A percentile compares a stretch with the other conserved stretches of the same genome.
phyloP scores from a whole-genome alignment of 2,113 vertebrate species.

The Myiopsitta monachus region DNA sequence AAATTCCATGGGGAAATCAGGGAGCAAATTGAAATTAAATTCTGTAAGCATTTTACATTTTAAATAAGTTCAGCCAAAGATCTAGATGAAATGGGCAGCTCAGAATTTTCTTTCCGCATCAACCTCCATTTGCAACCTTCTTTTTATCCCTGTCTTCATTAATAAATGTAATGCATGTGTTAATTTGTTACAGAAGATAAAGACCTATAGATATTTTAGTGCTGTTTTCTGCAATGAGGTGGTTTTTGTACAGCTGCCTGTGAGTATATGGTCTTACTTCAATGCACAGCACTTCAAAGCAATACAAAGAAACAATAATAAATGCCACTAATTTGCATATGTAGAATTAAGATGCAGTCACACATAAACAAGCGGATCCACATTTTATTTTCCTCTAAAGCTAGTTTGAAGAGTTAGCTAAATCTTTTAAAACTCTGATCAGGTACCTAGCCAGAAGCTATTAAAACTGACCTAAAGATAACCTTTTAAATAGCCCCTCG shows the following conservation, averaged over 20 bases:
- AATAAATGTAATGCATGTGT: neutral
- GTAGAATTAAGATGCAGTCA: neutral
- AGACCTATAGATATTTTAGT: neutral
- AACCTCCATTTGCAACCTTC: neutral
- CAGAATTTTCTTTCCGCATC: neutral
- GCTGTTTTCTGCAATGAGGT: neutral
- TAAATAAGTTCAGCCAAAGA: neutral
- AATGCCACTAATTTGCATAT: neutral
- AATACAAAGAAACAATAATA: neutral
- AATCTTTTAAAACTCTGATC: neutral
- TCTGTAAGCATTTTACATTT: neutral
- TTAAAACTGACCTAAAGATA: constrained; percentile 7
- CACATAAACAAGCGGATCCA: neutral
- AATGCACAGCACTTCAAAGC: neutral
- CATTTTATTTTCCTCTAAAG: neutral
- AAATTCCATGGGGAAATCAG: neutral
- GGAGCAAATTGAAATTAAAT: neutral
- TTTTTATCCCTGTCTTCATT: neutral
- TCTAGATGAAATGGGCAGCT: neutral
- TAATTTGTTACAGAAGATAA: neutral
- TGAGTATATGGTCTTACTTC: neutral
- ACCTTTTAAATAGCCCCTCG: constrained; percentile 15
- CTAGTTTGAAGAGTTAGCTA: neutral
- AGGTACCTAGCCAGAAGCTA: neutral
- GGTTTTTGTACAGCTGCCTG: neutral